Evolutionary conservation across 1,140 invertebrate species (phyloP), one percentile per base, ranked within the genome.

Genomic region (Philotrypesis tridentata): DNA sequence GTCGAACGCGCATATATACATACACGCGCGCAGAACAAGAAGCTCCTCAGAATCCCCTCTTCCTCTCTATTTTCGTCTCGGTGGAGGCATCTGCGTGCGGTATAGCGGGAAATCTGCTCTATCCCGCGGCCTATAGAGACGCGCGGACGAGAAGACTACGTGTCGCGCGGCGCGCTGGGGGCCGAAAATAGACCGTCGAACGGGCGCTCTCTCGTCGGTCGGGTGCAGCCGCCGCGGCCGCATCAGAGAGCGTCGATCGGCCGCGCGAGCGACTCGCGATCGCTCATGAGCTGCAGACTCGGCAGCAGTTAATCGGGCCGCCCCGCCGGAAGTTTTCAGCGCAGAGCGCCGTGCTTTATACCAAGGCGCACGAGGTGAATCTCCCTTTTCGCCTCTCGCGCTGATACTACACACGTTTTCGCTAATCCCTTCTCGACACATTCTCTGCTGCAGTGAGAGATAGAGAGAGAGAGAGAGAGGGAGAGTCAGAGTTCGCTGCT

Each of bases 241-340:
- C 17, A 27, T 11, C 63, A 65, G 63, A 65, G 14, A 65, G 63
- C 63, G 63, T 65, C 63, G 63, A 27, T 27, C 23, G 63, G 63
- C 63, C 63, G 63, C 63, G 63, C 63, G 63, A 65, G 63, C 63
- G 63, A 65, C 63, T 65, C 63, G 63, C 63, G 63, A 65, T 21
- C 63, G 63, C 23, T 55, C 48, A n/a, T n/a, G n/a, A 55, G 48
- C 48, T 55, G 48, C 48, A 55, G 48, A 55, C 48, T 37, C n/a
- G 12, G 37, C 12, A 14, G 14, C 40, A 14, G 40, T 43, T 43
- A 43, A 43, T 43, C 40, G 40, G 40, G 40, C 40, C 2, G 48
- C 21, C 14, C 21, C 17, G 21, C 48, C 48, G 48, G 48, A 55
- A 55, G 48, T 55, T 55, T 55, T 55, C n/a, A n/a, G 1, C 40